A percentile compares a stretch with the other conserved stretches of the same genome.
These are phyloP conservation scores for Osmoderma eremita DNA, from an alignment of 2,888 invertebrate genomes.

Conservation along the genomic window DNA sequence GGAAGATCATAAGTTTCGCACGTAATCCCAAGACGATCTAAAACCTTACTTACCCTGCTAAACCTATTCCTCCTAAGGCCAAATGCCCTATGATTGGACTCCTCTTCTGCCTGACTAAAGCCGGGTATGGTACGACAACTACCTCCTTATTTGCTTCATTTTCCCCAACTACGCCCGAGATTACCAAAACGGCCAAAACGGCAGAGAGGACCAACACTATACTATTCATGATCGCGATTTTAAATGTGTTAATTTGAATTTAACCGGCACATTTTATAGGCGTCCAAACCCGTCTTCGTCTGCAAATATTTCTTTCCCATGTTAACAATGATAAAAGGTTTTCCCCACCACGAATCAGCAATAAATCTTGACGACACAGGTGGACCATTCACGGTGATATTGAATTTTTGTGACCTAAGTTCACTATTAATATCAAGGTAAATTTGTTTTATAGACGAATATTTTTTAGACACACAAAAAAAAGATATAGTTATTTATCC, in stretches of 20 bases:
- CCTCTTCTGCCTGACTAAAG: conserved; percentile 5
- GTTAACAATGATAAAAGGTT: conserved; percentile 3
- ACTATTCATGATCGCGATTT: conserved; percentile 19
- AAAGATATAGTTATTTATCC: not conserved
- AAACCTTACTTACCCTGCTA: conserved; percentile 27
- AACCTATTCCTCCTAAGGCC: conserved; percentile 23
- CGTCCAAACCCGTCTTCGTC: conserved; percentile 12
- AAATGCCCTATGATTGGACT: conserved; percentile 5
- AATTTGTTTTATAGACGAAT: too few relatives aligned
- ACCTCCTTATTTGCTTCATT: not conserved
- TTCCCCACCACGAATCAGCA: not conserved
- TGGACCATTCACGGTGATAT: conserved; percentile 9
- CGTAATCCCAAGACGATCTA: not conserved
- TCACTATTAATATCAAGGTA: conserved; percentile 29
- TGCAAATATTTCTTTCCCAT: conserved; percentile 18
- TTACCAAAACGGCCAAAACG: conserved; percentile 10
- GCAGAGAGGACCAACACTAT: conserved; percentile 18
- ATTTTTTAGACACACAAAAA: not conserved
- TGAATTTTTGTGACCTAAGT: conserved; percentile 28
- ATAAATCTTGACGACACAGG: not conserved
- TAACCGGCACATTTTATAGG: conserved; percentile 25
- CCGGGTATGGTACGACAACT: not conserved
- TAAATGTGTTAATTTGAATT: not conserved
- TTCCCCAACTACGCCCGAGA: not conserved
- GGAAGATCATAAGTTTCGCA: not conserved